phyloP scores from a whole-genome alignment of 2,888 invertebrate genomes.

The Lycia hirtaria region DNA sequence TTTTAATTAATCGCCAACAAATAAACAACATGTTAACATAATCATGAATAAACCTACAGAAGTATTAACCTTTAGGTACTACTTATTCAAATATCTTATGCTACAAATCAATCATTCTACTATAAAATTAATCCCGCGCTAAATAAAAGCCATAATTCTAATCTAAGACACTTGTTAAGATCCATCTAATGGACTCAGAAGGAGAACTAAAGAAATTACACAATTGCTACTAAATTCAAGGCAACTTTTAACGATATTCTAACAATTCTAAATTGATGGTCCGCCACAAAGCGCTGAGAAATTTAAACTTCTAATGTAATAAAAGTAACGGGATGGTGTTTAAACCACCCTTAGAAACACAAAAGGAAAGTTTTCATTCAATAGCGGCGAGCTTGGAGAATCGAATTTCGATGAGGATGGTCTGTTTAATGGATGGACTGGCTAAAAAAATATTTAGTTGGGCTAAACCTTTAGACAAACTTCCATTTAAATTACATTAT shows the following conservation, averaged over 20 bases:
- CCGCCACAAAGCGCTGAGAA: constrained; percentile 37
- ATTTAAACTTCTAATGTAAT: constrained; percentile 39
- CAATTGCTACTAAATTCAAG: constrained; percentile 19
- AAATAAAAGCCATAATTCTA: too few relatives aligned
- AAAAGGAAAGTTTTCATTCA: constrained; percentile 40
- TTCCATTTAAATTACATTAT: too few relatives aligned
- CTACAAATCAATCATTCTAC: too few relatives aligned
- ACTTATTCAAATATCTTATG: too few relatives aligned
- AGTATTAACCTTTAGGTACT: too few relatives aligned
- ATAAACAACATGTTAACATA: too few relatives aligned
- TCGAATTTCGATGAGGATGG: constrained; percentile 23
- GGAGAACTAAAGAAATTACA: constrained; percentile 16
- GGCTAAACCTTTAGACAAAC: too few relatives aligned
- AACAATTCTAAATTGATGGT: constrained; percentile 39
- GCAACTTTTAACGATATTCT: constrained; percentile 35
- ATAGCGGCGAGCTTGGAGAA: constrained; percentile 30
- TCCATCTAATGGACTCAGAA: constrained; percentile 5
- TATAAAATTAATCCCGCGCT: too few relatives aligned
- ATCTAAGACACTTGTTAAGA: not conserved
- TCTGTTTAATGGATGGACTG: not conserved
- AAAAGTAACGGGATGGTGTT: constrained; percentile 36
- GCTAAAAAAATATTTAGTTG: too few relatives aligned
- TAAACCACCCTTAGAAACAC: constrained; percentile 31
- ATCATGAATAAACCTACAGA: too few relatives aligned
- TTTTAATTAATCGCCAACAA: too few relatives aligned